Percentiles rank a stretch among this genome's conserved stretches.
Evolutionary conservation across 2,888 invertebrate species (phyloP).

Genomic region (Heliconius cydno): DNA sequence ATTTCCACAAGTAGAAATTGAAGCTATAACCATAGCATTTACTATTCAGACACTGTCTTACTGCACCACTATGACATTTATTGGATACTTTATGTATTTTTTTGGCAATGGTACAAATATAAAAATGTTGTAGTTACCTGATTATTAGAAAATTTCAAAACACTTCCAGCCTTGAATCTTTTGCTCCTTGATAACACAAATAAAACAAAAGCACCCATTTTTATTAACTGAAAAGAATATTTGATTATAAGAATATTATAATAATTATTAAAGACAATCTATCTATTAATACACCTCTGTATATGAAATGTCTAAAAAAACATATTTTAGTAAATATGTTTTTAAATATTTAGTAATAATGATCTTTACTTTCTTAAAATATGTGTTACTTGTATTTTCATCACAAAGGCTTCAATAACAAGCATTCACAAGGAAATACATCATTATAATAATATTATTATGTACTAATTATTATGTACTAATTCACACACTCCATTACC

Average conservation of each 20-base stretch:
- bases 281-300: not conserved
- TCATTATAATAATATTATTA: not conserved
- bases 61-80: not conserved
- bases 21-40: no score
- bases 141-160: slow-evolving; percentile 91
- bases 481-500: slow-evolving; percentile 59
- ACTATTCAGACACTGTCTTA: not conserved
- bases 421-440: not conserved
- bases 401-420: no score
- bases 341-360: no score
- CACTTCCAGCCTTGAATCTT: slow-evolving; percentile 92
- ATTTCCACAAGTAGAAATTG: no score
- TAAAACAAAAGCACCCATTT: slow-evolving; percentile 86
- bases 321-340: no score
- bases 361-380: no score
- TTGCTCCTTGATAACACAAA: slow-evolving; percentile 91
- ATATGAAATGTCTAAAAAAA: no score
- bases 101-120: not conserved
- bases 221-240: slow-evolving; percentile 81
- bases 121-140: slow-evolving; percentile 84
- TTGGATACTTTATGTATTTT: not conserved
- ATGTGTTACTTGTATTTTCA: no score
- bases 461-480: not conserved
- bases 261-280: no score
- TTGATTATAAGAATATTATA: not conserved